These are phyloP conservation scores for Mythimna loreyi DNA, from an alignment of 2,888 invertebrate species.

Conservation along the genomic window DNA sequence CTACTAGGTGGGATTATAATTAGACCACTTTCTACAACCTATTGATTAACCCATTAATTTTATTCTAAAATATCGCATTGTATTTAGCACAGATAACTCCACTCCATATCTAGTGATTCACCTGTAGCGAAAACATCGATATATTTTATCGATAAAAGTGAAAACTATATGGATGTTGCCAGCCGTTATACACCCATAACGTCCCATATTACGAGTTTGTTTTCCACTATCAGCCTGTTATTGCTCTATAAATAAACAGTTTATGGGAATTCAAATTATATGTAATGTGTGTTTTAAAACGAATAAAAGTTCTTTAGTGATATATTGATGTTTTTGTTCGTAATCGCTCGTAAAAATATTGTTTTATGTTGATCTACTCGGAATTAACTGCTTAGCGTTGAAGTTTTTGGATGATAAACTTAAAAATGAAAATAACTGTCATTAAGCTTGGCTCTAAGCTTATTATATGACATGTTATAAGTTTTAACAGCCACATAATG, in stretches of 20 bases:
- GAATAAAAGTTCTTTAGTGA: conserved; percentile 43
- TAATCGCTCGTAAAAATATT: conserved; percentile 47
- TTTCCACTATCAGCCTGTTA: conserved; percentile 59
- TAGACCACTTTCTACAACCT: conserved; percentile 80
- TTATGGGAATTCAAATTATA: conserved; percentile 56
- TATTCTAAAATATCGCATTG: conserved; percentile 81
- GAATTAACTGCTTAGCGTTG: conserved; percentile 13
- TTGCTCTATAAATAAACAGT: conserved; percentile 63
- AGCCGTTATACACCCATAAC: conserved; percentile 56
- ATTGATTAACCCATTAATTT: conserved; percentile 83
- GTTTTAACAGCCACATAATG: conserved; percentile 13
- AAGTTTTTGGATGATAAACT: conserved; percentile 14
- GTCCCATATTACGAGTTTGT: conserved; percentile 55
- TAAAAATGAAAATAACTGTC: conserved; percentile 17
- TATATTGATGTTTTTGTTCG: conserved; percentile 36
- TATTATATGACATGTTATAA: conserved; percentile 1
- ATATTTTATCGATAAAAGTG: conserved; percentile 83
- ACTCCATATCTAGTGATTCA: conserved; percentile 79
- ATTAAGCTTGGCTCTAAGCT: conserved; percentile 3
- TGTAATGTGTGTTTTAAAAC: conserved; percentile 48
- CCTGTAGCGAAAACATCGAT: conserved; percentile 76
- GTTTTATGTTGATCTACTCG: conserved; percentile 48
- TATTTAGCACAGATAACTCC: conserved; percentile 77
- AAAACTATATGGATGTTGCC: conserved; percentile 76
- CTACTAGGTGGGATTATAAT: conserved; percentile 15